Evolutionary conservation across 37 sponge, comb jelly and placozoan genomes (phyloP), one percentile per base, ranked within the genome.

Genomic region (Eunapius fragilis): DNA sequence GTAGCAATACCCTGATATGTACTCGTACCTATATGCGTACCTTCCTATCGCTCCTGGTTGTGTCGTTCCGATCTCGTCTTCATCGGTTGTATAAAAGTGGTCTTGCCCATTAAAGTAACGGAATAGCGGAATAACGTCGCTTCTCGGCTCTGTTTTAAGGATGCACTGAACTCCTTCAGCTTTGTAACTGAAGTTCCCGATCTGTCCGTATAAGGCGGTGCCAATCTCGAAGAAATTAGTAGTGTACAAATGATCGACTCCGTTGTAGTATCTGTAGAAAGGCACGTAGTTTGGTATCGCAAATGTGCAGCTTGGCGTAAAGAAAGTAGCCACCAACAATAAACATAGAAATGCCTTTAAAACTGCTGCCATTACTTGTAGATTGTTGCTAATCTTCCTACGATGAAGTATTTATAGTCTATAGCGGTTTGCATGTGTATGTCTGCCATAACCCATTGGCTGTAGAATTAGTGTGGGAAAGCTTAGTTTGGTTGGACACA

Each of bases 101-200:
- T 75, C 76, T 45, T 45, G 47, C 47, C 47, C 47, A 11, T 75
- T 75, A 30, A 30, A 75, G 76, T 75, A 75, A 34, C 76, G 76
- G 76, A 32, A 75, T 25, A 75, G 76, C 27, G 76, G 76, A 26
- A 71, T 12, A 3, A 30, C 6, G 10, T 71, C 30, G 11, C 30
- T 30, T 31, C 30, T 3, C 6, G 72, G 72, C 30, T 71, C 30
- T 3, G 72, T 26, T 26, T 71, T 31, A 12, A 26, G 30, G 10
- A 31, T 31, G 11, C 72, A 26, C 26, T 31, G 30, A 30, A 71
- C 30, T 9, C 72, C 72, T 30, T 71, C 72, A 9, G 72, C 26
- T 71, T 30, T 71, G 11, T 71, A 71, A 12, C 72, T 30, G 30
- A 31, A 30, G 10, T 71, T 71, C 7, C 72, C 72, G 72, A 71